These are phyloP conservation scores for Pterocles orientalis DNA, from an alignment of 2,113 vertebrate species.

Conservation along the genomic window DNA sequence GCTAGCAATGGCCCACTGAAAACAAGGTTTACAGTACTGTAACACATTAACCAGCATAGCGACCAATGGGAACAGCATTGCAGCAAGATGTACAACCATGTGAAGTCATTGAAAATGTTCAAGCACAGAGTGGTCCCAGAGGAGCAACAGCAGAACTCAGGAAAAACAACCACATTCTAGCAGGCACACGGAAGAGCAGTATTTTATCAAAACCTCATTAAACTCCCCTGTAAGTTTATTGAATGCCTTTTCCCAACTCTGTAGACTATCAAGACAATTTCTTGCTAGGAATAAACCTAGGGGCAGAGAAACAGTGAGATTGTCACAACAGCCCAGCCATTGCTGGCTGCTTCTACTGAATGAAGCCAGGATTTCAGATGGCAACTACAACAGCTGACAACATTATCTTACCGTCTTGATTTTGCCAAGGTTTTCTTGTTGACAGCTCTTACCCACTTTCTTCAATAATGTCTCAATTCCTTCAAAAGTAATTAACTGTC, in stretches of 20 bases:
- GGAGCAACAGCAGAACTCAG: background rate
- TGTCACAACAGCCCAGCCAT: background rate
- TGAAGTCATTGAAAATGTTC: background rate
- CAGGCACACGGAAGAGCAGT: background rate
- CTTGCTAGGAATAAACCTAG: background rate
- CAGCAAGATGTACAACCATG: background rate
- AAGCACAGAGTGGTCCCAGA: background rate
- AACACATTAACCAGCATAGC: background rate
- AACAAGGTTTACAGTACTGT: background rate
- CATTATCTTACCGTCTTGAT: background rate
- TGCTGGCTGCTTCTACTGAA: background rate
- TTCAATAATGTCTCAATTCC: conserved; percentile 5
- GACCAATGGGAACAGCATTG: background rate
- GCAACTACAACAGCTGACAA: background rate
- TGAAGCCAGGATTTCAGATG: background rate
- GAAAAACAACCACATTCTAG: background rate
- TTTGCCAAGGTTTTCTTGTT: background rate
- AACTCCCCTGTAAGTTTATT: background rate
- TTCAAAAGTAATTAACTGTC: conserved; percentile 38
- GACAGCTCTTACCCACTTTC: background rate
- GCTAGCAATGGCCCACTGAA: background rate
- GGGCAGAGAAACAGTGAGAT: background rate
- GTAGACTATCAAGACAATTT: background rate
- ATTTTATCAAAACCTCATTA: background rate
- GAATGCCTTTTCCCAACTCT: background rate